Percentiles rank a stretch among this genome's conserved stretches.
phyloP scores from a whole-genome alignment of 1,140 invertebrate species.

The Drusus annulatus region DNA sequence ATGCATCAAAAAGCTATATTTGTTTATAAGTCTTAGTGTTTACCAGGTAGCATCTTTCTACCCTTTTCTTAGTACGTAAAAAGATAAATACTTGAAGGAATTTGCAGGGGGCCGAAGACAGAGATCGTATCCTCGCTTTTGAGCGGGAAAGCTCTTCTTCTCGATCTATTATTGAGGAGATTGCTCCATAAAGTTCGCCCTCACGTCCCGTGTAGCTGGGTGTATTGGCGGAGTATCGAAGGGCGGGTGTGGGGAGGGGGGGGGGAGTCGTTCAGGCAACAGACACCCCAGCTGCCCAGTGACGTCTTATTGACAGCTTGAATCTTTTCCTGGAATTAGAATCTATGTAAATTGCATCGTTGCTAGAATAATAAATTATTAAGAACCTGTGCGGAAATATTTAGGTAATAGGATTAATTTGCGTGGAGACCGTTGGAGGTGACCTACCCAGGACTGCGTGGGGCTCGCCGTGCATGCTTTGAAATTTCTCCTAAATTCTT shows the following conservation, averaged over 20 bases:
- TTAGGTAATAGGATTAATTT: too few species aligned
- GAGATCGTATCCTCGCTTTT: conserved; percentile 54
- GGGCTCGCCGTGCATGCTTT: too few species aligned
- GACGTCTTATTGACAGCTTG: conserved; percentile 41
- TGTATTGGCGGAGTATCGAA: conserved; percentile 39
- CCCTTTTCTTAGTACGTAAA: neutral
- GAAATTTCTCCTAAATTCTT: too few species aligned
- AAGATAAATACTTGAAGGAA: conserved; percentile 15
- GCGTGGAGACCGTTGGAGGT: too few species aligned
- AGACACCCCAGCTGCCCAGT: neutral
- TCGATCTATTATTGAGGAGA: conserved; percentile 59
- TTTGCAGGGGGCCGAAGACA: conserved; percentile 32
- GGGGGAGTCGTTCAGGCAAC: neutral
- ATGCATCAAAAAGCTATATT: conserved; percentile 1
- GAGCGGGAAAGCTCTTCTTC: conserved; percentile 56
- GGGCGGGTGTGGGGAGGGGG: neutral
- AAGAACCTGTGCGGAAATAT: too few species aligned
- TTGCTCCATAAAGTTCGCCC: conserved; percentile 59
- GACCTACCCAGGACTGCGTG: too few species aligned
- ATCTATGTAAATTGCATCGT: conserved; percentile 20
- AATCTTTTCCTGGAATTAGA: conserved; percentile 28
- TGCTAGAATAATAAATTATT: conserved; percentile 7
- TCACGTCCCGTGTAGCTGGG: conserved; percentile 56
- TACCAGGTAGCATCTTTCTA: too few species aligned
- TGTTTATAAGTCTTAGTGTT: neutral